Evolutionary conservation across 2,888 invertebrate genomes (phyloP).

Genomic region (Drosophila hawaiiensis): DNA sequence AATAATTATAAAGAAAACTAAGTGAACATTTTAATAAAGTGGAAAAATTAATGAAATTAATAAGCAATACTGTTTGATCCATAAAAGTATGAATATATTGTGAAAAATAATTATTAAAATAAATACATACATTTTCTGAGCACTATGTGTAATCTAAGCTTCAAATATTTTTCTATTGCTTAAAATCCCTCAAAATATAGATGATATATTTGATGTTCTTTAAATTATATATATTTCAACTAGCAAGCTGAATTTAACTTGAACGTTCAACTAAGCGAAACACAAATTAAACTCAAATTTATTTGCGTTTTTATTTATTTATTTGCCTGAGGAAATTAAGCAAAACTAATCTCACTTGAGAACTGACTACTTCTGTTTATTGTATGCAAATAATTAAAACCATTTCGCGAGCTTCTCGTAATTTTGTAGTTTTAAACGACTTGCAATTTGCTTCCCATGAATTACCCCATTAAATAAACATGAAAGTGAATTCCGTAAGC

Average conservation of each 20-base stretch:
- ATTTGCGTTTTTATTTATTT: neutral
- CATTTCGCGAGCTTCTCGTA: slow-evolving; percentile 13
- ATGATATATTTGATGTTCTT: neutral
- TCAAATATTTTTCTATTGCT: neutral
- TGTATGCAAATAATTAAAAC: slow-evolving; percentile 32
- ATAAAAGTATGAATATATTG: neutral
- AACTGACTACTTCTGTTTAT: neutral
- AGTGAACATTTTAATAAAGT: neutral
- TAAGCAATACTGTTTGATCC: neutral
- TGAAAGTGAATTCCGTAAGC: slow-evolving; percentile 13
- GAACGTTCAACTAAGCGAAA: neutral
- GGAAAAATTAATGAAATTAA: neutral
- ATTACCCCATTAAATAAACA: slow-evolving; percentile 21
- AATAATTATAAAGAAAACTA: neutral
- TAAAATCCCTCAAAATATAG: too few species aligned
- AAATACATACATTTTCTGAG: neutral
- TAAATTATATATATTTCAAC: neutral
- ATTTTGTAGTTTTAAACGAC: slow-evolving; percentile 15
- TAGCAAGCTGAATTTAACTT: neutral
- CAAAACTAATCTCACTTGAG: slow-evolving; percentile 12
- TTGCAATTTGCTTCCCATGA: slow-evolving; percentile 32
- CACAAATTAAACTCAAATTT: neutral
- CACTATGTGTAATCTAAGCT: neutral
- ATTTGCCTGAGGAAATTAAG: slow-evolving; percentile 1
- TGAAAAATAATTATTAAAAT: neutral